Base-by-base conservation (phyloP, 2,113 vertebrate species). In the Leptosomus discolor region DNA sequence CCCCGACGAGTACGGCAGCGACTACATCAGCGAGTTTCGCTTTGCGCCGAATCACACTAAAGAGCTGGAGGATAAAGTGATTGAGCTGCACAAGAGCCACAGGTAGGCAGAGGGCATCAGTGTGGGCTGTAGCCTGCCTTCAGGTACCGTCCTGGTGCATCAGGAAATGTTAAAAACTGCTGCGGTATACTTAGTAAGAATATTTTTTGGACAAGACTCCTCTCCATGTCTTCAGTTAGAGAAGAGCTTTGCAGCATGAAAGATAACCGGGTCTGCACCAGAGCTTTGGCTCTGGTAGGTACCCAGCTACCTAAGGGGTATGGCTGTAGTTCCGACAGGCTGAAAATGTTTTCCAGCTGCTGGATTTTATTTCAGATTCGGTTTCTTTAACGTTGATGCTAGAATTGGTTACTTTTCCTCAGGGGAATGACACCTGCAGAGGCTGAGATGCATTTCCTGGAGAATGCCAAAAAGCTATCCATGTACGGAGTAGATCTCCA, bases 401-500 rank as follows among this genome's bases (percentile, higher is more conserved):
- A 19, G 17, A 63, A 75, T 46, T 75, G n/a, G 27, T 93, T 94
- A 24, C 21, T 50, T 74, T 96, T 93, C 48, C 87, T 75, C 96
- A 99, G 99, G 98, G 99, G 99, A 94, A 99, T 99, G 99, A 99
- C 99, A 41, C 99, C 99, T 53, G 99, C 99, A 18, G 99, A 99
- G 88, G 99, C 99, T 50, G 99, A 99, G 97, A 99, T 99, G 96
- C 98, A 99, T 97, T 99, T 99, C 97, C 96, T 99, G 97, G 99
- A 99, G 97, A 99, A 99, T 85, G 99, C 99, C 97, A 99, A 99
- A 98, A 99, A 99, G 82, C 97, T 99, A 2, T 99, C 99, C 21
- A 99, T 99, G 99, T 99, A 99, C 39, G 99, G 99, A 65, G 99
- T 99, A 61, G 99, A 99, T 95, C 98, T 99, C 74, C 99, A 99